phyloP scores from a whole-genome alignment of 92 coral and sea anemone genomes.

The Epizoanthus rinbou region DNA sequence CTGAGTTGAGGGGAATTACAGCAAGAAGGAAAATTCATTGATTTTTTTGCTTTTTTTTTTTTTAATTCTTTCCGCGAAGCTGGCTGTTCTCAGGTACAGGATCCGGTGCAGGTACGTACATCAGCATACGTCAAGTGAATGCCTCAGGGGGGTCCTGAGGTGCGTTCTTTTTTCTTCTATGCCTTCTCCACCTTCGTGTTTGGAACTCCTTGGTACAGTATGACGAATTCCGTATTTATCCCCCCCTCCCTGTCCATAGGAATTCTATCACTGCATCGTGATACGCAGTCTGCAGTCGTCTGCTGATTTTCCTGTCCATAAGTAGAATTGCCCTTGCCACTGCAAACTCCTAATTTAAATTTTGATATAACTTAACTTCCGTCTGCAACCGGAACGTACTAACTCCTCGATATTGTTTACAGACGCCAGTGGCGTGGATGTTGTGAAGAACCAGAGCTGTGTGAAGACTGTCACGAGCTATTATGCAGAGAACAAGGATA shows the following conservation, averaged over 20 bases:
- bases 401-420: background rate
- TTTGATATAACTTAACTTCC: background rate
- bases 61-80: slow-evolving; percentile 55
- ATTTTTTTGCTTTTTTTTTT: background rate
- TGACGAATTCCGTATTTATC: too few species aligned
- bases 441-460: slow-evolving; percentile 80
- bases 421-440: slow-evolving; percentile 46
- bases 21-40: background rate
- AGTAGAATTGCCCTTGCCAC: too few species aligned
- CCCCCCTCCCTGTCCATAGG: too few species aligned
- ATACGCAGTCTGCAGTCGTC: too few species aligned
- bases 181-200: too few species aligned
- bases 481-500: slow-evolving; percentile 62
- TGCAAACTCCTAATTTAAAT: too few species aligned
- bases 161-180: background rate
- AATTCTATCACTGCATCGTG: too few species aligned
- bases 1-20: background rate
- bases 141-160: background rate
- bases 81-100: slow-evolving; percentile 76
- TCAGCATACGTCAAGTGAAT: background rate
- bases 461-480: slow-evolving; percentile 83
- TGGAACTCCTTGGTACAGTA: too few species aligned
- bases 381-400: background rate
- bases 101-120: slow-evolving; percentile 59
- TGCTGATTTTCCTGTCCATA: too few species aligned